Evolutionary conservation across 2,797 vertebrate genomes (phyloP).

Genomic region (Sebastes reedi): DNA sequence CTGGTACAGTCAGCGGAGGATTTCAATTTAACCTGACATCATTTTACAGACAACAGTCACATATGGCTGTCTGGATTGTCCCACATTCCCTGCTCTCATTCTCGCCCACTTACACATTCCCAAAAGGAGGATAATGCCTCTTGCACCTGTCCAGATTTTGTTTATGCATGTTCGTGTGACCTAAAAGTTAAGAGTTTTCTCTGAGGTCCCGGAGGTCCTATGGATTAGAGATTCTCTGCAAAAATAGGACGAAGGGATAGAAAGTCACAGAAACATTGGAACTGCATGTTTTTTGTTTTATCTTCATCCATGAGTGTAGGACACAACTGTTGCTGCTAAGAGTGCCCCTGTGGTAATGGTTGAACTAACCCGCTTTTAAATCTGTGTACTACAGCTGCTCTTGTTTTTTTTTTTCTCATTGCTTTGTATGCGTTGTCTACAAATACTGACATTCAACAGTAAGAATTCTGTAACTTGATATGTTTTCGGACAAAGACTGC

Average conservation of each 20-base stretch:
- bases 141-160: conserved; percentile 52
- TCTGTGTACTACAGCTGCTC: conserved; percentile 44
- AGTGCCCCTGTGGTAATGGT: neutral
- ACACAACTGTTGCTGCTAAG: conserved; percentile 35
- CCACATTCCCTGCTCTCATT: conserved; percentile 51
- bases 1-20: neutral
- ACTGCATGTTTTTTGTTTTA: conserved; percentile 23
- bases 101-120: conserved; percentile 14
- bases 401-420: conserved; percentile 15
- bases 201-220: conserved; percentile 26
- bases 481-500: neutral
- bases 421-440: neutral
- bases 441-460: neutral
- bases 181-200: conserved; percentile 45
- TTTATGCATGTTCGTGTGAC: conserved; percentile 31
- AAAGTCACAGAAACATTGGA: neutral
- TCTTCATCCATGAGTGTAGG: neutral
- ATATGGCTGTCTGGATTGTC: conserved; percentile 36
- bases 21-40: conserved; percentile 31
- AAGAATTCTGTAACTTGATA: neutral
- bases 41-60: conserved; percentile 34
- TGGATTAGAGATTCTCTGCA: conserved; percentile 58
- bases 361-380: conserved; percentile 58
- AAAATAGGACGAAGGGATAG: conserved; percentile 17
- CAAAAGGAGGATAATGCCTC: conserved; percentile 53